Evolutionary conservation across 2,888 invertebrate species (phyloP).

Genomic region (Epiblema foenella): DNA sequence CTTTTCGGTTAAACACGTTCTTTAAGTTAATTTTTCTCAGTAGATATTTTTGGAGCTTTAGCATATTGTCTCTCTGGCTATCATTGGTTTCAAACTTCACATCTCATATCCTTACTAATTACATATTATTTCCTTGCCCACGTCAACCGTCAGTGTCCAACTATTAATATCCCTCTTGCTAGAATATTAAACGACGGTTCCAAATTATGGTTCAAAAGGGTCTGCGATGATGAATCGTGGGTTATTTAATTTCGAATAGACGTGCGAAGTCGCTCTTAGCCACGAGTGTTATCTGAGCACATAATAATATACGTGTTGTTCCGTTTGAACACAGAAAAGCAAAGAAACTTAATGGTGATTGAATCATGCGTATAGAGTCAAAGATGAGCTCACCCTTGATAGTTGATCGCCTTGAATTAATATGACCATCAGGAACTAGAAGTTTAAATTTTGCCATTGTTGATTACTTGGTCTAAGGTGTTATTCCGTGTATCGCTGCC

Average conservation of each 20-base stretch:
- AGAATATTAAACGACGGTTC: conserved; percentile 34
- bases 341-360: conserved; percentile 27
- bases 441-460: background rate
- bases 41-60: no score
- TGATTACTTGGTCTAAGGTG: background rate
- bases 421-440: conserved; percentile 28
- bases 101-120: conserved; percentile 12
- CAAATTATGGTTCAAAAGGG: conserved; percentile 32
- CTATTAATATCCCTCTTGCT: conserved; percentile 33
- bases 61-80: no score
- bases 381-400: conserved; percentile 41
- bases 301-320: conserved; percentile 6
- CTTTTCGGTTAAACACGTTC: no score
- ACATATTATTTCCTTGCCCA: conserved; percentile 21
- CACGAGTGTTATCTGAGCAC: conserved; percentile 5
- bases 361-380: conserved; percentile 28
- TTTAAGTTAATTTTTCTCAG: no score
- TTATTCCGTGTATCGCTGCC: no score
- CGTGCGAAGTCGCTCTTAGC: conserved; percentile 20
- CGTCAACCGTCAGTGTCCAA: conserved; percentile 6
- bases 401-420: conserved; percentile 36
- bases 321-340: conserved; percentile 30
- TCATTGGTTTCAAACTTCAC: no score
- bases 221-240: conserved; percentile 16
- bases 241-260: conserved; percentile 35